A percentile compares a stretch with the other conserved stretches of the same genome.
Conservation (phyloP, 2,797 vertebrate species). For the Pristis pectinata region DNA sequence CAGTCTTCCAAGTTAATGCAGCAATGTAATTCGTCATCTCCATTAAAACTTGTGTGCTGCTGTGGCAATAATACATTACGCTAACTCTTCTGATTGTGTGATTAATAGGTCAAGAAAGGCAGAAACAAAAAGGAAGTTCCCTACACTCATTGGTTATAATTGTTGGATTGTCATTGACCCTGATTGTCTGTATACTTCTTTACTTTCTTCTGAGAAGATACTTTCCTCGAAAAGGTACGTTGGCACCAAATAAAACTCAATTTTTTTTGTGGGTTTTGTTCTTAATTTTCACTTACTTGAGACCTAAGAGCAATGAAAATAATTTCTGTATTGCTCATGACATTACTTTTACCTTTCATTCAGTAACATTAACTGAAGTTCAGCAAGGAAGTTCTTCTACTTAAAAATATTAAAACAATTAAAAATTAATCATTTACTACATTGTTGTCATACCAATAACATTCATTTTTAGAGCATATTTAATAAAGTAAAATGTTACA, state of each 20-base stretch:
- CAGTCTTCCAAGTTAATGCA: neutral
- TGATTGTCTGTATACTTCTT: conserved; percentile 72
- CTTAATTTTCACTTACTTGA: neutral
- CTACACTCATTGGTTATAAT: conserved; percentile 72
- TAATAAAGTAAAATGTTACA: neutral
- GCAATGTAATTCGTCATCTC: neutral
- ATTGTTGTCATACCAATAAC: neutral
- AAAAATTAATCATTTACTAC: too few relatives aligned
- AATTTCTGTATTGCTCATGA: neutral
- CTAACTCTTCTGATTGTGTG: conserved; percentile 6
- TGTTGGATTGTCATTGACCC: conserved; percentile 70
- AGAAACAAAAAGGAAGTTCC: conserved; percentile 61
- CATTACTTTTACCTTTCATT: neutral
- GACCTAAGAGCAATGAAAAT: neutral
- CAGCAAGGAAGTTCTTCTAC: neutral
- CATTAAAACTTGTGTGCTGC: neutral
- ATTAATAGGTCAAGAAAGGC: conserved; percentile 61
- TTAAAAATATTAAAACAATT: neutral
- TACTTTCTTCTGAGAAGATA: conserved; percentile 77
- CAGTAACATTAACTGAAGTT: neutral
- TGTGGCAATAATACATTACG: neutral
- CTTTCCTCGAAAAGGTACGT: conserved; percentile 75
- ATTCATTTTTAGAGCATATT: neutral
- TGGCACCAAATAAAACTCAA: neutral
- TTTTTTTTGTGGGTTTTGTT: neutral